Evolutionary conservation across 1,140 invertebrate genomes (phyloP), one percentile per base, ranked within the genome.

Genomic region (Ceratina australensis): DNA sequence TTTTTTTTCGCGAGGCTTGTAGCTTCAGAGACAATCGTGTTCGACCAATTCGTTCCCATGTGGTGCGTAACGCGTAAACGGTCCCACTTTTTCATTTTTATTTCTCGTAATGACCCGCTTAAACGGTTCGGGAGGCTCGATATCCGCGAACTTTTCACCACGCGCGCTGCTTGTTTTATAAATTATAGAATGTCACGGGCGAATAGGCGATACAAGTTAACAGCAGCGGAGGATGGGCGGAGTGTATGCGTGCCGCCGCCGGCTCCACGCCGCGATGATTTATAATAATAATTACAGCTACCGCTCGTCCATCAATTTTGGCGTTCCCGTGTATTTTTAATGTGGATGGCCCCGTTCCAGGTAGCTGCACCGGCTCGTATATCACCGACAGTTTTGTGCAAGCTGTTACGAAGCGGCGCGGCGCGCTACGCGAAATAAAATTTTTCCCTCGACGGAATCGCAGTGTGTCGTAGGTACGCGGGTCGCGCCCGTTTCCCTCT

Each of bases 271-370:
- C 67, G 61, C 79, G 81, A 84, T 88, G 88, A 89, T 89, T 88
- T 89, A 90, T 88, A 90, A 89, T 89, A 87, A 88, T 89, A 89
- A 90, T 89, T 88, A 82, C 80, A 78, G 75, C 63, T 87, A 88
- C 85, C 79, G 83, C 80, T 84, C 76, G 86, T 84, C 82, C 87
- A 89, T 89, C 87, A 89, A 89, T 89, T 89, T 85, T 85, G 81
- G 80, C 73, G 79, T 83, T 79, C 80, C 33, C 66, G 81, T 85
- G 80, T 87, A 89, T 89, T 88, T 89, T 89, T 89, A 89, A 89
- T 87, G 86, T 69, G 88, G 81, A 89, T 88, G 85, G 83, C 84
- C 85, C 78, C 82, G 85, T 84, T 86, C 83, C 86, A 82, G 86
- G 87, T 87, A 89, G 67, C 80, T 79, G 80, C 72, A 63, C 76